phyloP scores from a whole-genome alignment of 2,888 invertebrate genomes.

The Stenichneumon culpator region DNA sequence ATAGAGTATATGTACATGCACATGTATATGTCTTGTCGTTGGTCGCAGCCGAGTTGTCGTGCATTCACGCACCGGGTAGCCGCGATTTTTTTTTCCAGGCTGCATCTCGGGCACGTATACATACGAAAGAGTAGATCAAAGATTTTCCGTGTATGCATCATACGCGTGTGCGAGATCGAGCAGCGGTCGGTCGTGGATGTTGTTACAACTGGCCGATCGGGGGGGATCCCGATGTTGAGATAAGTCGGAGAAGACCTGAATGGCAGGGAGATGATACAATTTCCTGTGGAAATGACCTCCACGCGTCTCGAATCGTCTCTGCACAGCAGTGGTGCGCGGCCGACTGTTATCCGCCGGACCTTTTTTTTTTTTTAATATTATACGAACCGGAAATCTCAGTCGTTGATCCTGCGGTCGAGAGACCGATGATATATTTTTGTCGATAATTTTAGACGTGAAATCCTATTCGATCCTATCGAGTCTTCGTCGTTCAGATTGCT shows the following conservation, averaged over 20 bases:
- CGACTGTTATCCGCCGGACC: not conserved
- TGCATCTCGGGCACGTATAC: not conserved
- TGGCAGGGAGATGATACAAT: constrained; percentile 54
- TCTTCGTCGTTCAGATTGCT: not conserved
- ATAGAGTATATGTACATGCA: not conserved
- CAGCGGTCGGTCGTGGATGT: constrained; percentile 11
- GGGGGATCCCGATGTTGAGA: constrained; percentile 22
- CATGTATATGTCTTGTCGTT: not conserved
- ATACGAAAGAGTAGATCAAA: not conserved
- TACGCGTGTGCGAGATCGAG: constrained; percentile 34
- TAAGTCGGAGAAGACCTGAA: constrained; percentile 43
- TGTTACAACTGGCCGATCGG: constrained; percentile 19
- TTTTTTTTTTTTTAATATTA: not conserved
- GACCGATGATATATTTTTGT: not conserved
- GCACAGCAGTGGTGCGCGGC: not conserved
- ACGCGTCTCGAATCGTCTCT: constrained; percentile 15
- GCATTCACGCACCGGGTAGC: constrained; percentile 33
- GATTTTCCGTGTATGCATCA: constrained; percentile 11
- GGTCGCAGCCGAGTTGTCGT: constrained; percentile 5
- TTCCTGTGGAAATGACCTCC: constrained; percentile 55
- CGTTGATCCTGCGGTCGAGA: not conserved
- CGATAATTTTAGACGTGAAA: not conserved
- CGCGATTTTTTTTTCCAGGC: not conserved
- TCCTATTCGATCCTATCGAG: not conserved
- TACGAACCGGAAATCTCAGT: constrained; percentile 10